Percentiles rank a stretch among this genome's conserved stretches.
These are phyloP conservation scores for Steinernema khuongi DNA, from an alignment of 1,140 invertebrate genomes.

Conservation along the genomic window DNA sequence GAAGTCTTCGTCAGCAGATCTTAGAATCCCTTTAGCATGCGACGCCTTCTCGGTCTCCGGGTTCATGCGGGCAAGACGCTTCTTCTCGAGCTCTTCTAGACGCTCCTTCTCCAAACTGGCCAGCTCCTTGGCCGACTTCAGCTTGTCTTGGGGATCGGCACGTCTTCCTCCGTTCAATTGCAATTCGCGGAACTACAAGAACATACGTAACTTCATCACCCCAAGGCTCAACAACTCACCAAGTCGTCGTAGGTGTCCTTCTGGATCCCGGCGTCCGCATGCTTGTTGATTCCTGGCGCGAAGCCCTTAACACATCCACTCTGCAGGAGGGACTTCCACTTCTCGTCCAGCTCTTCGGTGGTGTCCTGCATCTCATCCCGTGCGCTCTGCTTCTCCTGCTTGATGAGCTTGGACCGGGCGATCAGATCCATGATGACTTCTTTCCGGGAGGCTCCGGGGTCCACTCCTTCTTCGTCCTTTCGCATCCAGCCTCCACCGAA, in stretches of 20 bases:
- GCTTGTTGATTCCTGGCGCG: constrained; percentile 26
- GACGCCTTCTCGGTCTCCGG: not conserved
- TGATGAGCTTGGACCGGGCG: constrained; percentile 30
- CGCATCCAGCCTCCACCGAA: constrained; percentile 34
- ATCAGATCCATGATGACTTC: constrained; percentile 40
- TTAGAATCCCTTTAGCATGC: not conserved
- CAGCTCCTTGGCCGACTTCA: constrained; percentile 29
- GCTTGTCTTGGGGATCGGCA: constrained; percentile 25
- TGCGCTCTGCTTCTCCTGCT: constrained; percentile 30
- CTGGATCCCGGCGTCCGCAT: constrained; percentile 18
- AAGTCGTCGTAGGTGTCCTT: constrained; percentile 36
- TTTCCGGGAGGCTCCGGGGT: constrained; percentile 24
- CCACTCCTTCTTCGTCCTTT: constrained; percentile 13
- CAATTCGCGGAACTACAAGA: constrained; percentile 24
- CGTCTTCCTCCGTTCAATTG: constrained; percentile 24
- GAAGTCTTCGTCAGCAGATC: not conserved
- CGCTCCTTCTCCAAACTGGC: constrained; percentile 33
- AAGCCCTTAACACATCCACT: constrained; percentile 5
- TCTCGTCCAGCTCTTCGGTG: constrained; percentile 35
- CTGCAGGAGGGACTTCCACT: constrained; percentile 21
- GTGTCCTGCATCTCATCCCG: constrained; percentile 26
- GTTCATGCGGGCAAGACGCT: constrained; percentile 25
- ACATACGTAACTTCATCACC: not conserved
- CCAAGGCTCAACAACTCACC: constrained; percentile 20
- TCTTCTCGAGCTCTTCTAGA: constrained; percentile 25